These are phyloP conservation scores for Noctua janthina DNA, from an alignment of 2,888 invertebrate species.

Conservation along the genomic window DNA sequence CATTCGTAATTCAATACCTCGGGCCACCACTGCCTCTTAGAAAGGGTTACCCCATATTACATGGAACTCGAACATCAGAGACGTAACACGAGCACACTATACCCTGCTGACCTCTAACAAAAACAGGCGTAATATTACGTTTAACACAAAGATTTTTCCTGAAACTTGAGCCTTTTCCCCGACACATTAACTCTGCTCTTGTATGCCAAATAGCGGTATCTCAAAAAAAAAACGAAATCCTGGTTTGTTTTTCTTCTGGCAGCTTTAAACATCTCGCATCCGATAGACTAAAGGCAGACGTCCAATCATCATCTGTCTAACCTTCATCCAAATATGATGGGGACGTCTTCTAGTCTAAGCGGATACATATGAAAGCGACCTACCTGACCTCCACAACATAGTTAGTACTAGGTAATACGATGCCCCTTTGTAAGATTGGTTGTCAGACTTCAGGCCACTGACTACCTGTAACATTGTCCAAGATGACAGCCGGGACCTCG, in stretches of 20 bases:
- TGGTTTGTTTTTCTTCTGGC: neutral
- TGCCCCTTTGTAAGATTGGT: neutral
- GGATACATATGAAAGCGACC: neutral
- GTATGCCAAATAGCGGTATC: neutral
- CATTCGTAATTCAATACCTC: neutral
- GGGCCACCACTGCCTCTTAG: neutral
- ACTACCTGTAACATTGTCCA: neutral
- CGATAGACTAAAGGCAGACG: neutral
- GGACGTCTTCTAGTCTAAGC: neutral
- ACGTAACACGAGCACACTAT: neutral
- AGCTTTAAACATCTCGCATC: neutral
- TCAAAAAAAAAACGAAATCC: neutral
- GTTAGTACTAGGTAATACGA: neutral
- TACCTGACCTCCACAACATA: neutral
- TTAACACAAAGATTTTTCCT: neutral
- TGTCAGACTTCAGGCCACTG: neutral
- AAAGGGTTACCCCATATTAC: neutral
- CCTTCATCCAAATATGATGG: neutral
- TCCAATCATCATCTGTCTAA: neutral
- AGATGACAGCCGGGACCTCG: neutral
- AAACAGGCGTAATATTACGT: neutral
- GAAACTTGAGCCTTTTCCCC: neutral
- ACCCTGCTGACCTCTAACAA: neutral
- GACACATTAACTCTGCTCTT: neutral
- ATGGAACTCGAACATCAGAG: neutral